phyloP scores from a whole-genome alignment of 35 echinoderm and acorn worm species.

The Amphiura filiformis region DNA sequence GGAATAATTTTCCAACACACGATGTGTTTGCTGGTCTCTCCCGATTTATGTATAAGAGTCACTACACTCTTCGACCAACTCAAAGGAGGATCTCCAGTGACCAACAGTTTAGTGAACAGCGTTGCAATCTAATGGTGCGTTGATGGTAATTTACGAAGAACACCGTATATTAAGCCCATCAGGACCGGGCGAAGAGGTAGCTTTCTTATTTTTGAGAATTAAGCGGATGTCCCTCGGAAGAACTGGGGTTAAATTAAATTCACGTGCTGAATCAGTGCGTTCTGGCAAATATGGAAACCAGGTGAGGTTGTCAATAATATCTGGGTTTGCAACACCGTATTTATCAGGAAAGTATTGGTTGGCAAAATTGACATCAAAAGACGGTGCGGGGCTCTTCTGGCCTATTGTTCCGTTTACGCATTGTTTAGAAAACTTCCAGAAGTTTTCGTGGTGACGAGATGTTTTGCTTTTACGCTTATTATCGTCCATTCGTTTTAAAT shows the following conservation, averaged over 20 bases:
- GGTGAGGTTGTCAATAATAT: background rate
- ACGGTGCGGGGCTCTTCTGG: background rate
- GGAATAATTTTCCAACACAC: conserved; percentile 39
- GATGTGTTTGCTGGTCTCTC: conserved; percentile 19
- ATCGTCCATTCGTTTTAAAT: background rate
- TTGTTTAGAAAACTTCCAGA: background rate
- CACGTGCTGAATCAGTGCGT: background rate
- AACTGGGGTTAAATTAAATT: background rate
- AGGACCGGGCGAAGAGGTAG: background rate
- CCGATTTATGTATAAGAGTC: background rate
- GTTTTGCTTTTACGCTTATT: background rate
- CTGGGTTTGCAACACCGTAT: background rate
- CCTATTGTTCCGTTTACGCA: background rate
- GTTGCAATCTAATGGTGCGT: background rate
- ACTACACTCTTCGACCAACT: background rate
- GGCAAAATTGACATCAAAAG: background rate
- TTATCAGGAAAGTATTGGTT: background rate
- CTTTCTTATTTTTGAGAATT: background rate
- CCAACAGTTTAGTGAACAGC: background rate
- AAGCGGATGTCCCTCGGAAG: background rate
- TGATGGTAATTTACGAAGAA: background rate
- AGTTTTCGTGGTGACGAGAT: background rate
- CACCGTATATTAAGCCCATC: background rate
- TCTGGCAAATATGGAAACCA: background rate
- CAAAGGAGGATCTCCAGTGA: background rate